Conservation (phyloP, 2,888 invertebrate species). For the Thera obeliscata region DNA sequence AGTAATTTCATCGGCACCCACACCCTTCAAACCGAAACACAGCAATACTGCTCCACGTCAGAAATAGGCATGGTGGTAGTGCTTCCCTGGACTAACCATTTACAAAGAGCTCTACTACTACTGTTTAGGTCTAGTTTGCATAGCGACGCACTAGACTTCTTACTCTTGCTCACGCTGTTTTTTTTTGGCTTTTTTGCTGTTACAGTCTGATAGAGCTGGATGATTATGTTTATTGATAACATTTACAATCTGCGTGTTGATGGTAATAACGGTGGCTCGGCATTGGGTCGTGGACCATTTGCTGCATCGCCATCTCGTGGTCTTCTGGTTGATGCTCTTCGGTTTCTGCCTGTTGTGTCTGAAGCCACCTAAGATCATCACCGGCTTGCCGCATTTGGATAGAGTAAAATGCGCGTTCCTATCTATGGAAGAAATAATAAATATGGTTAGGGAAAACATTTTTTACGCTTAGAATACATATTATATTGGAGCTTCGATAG, state of each 20-base stretch:
- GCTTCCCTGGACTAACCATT: no score
- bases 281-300: slow-evolving; percentile 37
- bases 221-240: slow-evolving; percentile 21
- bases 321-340: slow-evolving; percentile 34
- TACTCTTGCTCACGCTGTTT: not conserved
- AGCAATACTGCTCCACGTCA: no score
- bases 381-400: slow-evolving; percentile 26
- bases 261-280: slow-evolving; percentile 14
- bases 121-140: no score
- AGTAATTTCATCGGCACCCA: no score
- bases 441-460: no score
- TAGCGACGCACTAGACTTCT: no score
- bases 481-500: no score
- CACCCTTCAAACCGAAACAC: no score
- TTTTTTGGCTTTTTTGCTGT: not conserved
- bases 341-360: slow-evolving; percentile 27
- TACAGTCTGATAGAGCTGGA: not conserved
- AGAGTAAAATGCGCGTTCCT: slow-evolving; percentile 4
- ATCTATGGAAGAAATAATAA: slow-evolving; percentile 2
- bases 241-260: slow-evolving; percentile 7
- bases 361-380: slow-evolving; percentile 15
- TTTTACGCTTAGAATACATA: no score
- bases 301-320: slow-evolving; percentile 51
- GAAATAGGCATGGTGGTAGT: no score
- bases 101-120: no score